Evolutionary conservation across 2,113 vertebrate species (phyloP), one percentile per base, ranked within the genome.

Genomic region (Pterophyllum scalare): DNA sequence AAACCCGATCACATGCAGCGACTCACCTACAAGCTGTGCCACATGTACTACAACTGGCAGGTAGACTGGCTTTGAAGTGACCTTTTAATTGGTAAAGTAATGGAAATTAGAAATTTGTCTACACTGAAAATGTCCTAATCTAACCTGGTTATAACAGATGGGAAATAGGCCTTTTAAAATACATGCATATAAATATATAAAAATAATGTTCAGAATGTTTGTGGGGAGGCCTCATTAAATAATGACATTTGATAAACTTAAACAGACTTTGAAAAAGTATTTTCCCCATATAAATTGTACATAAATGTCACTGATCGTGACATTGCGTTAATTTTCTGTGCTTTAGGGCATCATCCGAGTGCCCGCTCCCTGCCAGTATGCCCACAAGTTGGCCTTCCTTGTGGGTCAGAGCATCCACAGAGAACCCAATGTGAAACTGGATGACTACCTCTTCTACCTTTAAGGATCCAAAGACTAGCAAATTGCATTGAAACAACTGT

Each of bases 21-120:
- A 76, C 93, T 99, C 1, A 99, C 98, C 1, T 99, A 99, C 94
- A 99, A 99, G 62, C 94, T 99, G 2, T 99, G 98, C 77, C 98
- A 99, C 82, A 85, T 99, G 95, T 99, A 99, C 86, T 99, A 97
- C 85, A 99, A 99, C 93, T 99, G 98, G 97, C 97, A 98, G 91
- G 98, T 98, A 94, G 28, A 79, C 22, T 60, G 26, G 52, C 33
- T 52, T 59, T 31, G 10, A 9, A 75, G 22, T 24, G 20, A 38
- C 15, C 33, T 12, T 5, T 76, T 59, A 38, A 17, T 22, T 40
- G 22, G 5, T 5, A 33, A 33, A 8, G 2, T 61, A 11, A 33
- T 46, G 43, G 33, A 75, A 75, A 17, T 75, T 19, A 20, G 17
- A 11, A n/a, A 40, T 67, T 26, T 77, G 6, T 75, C n/a, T 40